Percentiles rank a stretch among this genome's conserved stretches.
These are phyloP conservation scores for Todus mexicanus DNA, from an alignment of 2,797 vertebrate species.

Conservation along the genomic window DNA sequence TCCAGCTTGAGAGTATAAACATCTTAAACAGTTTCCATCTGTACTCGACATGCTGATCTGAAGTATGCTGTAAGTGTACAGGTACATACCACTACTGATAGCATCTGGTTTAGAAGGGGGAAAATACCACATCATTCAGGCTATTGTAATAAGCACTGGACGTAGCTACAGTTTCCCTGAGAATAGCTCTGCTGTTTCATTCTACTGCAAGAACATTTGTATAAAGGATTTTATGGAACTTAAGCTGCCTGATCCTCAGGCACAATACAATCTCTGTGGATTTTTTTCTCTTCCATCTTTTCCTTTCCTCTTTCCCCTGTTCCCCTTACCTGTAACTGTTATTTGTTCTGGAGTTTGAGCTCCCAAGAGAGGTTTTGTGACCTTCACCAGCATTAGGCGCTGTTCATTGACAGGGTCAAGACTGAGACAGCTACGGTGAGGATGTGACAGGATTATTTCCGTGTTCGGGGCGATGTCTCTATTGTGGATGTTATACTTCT, in stretches of 20 bases:
- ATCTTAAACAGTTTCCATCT: background rate
- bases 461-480: background rate
- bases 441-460: background rate
- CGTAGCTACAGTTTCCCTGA: background rate
- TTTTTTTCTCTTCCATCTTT: background rate
- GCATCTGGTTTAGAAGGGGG: background rate
- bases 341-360: background rate
- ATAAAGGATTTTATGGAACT: background rate
- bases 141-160: background rate
- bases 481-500: background rate
- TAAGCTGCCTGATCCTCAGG: conserved; percentile 5
- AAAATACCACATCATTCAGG: background rate
- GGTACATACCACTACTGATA: background rate
- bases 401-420: background rate
- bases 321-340: background rate
- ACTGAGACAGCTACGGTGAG: background rate
- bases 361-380: background rate
- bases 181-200: background rate
- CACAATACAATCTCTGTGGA: background rate
- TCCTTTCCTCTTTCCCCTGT: background rate
- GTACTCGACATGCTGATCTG: background rate
- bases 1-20: background rate
- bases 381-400: background rate
- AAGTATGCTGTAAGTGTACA: background rate
- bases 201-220: background rate